Percentiles rank a stretch among this genome's conserved stretches.
These are phyloP conservation scores for Vollenhovia emeryi DNA, from an alignment of 1,140 invertebrate genomes.

Conservation along the genomic window DNA sequence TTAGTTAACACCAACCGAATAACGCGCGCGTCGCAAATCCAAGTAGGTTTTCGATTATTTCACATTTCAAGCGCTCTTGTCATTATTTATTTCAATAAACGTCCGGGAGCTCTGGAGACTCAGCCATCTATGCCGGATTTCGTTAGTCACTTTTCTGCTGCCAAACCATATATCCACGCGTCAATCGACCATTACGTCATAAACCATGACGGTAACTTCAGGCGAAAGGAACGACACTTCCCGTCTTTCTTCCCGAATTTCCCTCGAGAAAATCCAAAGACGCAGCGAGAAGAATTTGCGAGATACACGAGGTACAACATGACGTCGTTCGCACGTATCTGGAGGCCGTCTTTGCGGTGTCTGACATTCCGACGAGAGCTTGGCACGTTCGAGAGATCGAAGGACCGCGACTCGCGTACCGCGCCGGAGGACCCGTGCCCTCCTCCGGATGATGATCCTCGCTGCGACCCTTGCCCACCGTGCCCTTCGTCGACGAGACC, in stretches of 20 bases:
- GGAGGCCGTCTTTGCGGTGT: not conserved
- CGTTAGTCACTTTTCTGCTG: not conserved
- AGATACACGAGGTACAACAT: not conserved
- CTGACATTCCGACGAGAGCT: slow-evolving; percentile 6
- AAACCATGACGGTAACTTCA: not conserved
- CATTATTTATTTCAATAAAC: too few species aligned
- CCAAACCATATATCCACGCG: not conserved
- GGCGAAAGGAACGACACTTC: not conserved
- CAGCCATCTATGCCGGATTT: not conserved
- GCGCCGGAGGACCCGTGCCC: not conserved
- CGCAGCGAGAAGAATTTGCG: not conserved
- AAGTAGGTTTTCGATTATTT: not conserved
- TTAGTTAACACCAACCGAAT: not conserved
- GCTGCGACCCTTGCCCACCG: not conserved
- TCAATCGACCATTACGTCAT: slow-evolving; percentile 19
- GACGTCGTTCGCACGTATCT: not conserved
- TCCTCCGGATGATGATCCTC: not conserved
- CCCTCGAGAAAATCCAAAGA: not conserved
- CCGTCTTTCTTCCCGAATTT: not conserved
- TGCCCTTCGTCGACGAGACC: not conserved
- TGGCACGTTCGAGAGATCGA: not conserved
- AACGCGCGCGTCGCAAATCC: not conserved
- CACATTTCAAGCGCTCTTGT: too few species aligned
- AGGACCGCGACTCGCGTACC: not conserved
- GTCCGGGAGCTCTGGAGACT: too few species aligned